phyloP scores from a whole-genome alignment of 2,888 invertebrate species.

The Scaptomyza tumidula region DNA sequence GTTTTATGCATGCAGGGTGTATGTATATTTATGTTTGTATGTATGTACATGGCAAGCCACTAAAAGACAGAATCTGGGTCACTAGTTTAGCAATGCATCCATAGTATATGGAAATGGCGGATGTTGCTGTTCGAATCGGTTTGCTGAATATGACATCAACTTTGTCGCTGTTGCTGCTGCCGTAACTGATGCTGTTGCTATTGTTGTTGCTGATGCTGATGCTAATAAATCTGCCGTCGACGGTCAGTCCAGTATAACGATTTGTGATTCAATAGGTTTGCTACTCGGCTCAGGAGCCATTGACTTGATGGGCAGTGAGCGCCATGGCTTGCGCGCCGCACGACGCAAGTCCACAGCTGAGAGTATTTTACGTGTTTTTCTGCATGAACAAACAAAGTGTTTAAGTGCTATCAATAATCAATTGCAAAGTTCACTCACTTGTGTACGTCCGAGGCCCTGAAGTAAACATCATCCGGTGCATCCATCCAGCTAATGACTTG shows the following conservation, averaged over 20 bases:
- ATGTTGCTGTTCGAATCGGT: constrained; percentile 72
- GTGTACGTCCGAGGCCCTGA: constrained; percentile 94
- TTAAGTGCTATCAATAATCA: constrained; percentile 3
- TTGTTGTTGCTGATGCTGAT: constrained; percentile 44
- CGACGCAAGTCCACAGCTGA: constrained; percentile 91
- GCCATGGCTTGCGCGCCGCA: constrained; percentile 94
- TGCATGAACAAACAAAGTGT: constrained; percentile 80
- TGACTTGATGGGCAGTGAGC: constrained; percentile 86
- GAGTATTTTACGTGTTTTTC: constrained; percentile 93
- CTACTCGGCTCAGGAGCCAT: constrained; percentile 77
- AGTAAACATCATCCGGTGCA: constrained; percentile 98
- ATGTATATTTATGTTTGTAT: constrained; percentile 19
- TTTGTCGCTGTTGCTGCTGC: constrained; percentile 50
- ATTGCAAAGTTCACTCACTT: constrained; percentile 88
- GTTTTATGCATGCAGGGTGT: constrained; percentile 41
- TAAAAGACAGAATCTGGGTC: constrained; percentile 56
- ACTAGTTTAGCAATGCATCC: constrained; percentile 87
- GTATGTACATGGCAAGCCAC: constrained; percentile 79
- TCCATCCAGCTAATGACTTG: constrained; percentile 99
- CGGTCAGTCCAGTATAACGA: constrained; percentile 91
- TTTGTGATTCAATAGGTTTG: constrained; percentile 87
- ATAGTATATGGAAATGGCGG: constrained; percentile 88
- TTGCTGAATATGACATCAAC: constrained; percentile 68
- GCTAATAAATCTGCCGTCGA: constrained; percentile 77
- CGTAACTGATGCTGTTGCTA: constrained; percentile 31